Conservation (phyloP, 2,797 vertebrate species). For the Nyctalus aviator region DNA sequence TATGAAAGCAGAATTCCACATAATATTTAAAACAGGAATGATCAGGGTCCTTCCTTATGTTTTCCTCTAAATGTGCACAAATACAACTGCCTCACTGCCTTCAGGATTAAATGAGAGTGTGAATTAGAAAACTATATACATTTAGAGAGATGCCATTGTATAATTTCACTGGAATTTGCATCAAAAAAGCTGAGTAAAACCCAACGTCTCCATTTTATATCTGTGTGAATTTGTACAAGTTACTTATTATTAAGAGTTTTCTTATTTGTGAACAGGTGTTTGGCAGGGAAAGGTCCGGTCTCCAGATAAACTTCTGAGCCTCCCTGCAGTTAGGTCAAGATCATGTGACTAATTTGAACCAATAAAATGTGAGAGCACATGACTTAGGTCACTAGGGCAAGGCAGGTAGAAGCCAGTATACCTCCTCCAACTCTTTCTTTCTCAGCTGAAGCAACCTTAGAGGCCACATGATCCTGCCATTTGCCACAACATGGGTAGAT, state of each 20-base stretch:
- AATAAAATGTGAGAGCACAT: neutral
- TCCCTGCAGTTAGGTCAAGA: neutral
- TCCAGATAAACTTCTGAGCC: neutral
- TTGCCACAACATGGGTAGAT: neutral
- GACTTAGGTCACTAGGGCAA: neutral
- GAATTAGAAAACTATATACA: neutral
- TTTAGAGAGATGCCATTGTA: neutral
- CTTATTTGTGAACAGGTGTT: neutral
- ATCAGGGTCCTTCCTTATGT: neutral
- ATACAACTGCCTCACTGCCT: neutral
- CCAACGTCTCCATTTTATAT: neutral
- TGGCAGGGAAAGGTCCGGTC: neutral
- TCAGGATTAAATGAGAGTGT: neutral
- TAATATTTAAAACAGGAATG: neutral
- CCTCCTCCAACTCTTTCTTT: neutral
- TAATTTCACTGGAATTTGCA: neutral
- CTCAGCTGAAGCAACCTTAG: neutral
- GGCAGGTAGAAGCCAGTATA: neutral
- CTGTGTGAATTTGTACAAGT: neutral
- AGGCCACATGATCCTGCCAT: neutral
- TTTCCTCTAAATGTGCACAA: neutral
- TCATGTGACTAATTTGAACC: neutral
- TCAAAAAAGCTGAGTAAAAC: neutral
- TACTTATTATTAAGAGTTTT: neutral
- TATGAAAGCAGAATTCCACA: neutral